Evolutionary conservation across 92 coral and sea anemone genomes (phyloP), one percentile per base, ranked within the genome.

Genomic region (Porites evermanni): DNA sequence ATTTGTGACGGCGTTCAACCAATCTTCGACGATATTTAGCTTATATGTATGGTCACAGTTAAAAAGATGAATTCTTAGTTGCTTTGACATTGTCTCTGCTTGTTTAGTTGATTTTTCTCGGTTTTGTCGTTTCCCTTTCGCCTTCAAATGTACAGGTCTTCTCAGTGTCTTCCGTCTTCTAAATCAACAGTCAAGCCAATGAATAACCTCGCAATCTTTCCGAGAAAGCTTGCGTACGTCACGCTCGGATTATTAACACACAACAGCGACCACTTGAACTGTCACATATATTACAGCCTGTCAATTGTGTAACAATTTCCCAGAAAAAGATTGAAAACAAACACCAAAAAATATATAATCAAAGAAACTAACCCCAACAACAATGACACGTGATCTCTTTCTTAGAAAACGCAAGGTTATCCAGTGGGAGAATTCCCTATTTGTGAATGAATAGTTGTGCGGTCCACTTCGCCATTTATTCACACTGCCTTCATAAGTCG

Each of bases 11-110:
- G 50, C 83, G 0, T 32, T 20, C 64, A 94, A 70, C 17, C 92
- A 91, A 1, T 61, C 69, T 51, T 79, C 89, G 53, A 94, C 88
- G 2, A 77, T 24, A 18, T 90, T 89, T 1, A 94, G 75, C 47
- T 67, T 82, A 81, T 63, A 94, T 16, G 94, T 94, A 24, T 66
- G 80, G 74, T 94, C 98, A 69, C 98, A 94, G 79, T 94, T 94
- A 83, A 94, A 94, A 13, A 94, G 83, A 75, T 91, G 93, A 51
- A 94, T 67, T 3, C 53, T 76, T 59, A 12, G 56, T 4, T 21
- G 70, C 70, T 68, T 66, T 16, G 85, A 52, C 87, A 74, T 83
- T 53, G 16, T 61, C 50, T 64, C 80, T 13, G 21, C 51, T 44
- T 0, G 7, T 14, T 8, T 17, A 10, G 51, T 44, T 73, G 3